Conservation (phyloP, 1,140 invertebrate genomes). For the Hesperophylax magnus region DNA sequence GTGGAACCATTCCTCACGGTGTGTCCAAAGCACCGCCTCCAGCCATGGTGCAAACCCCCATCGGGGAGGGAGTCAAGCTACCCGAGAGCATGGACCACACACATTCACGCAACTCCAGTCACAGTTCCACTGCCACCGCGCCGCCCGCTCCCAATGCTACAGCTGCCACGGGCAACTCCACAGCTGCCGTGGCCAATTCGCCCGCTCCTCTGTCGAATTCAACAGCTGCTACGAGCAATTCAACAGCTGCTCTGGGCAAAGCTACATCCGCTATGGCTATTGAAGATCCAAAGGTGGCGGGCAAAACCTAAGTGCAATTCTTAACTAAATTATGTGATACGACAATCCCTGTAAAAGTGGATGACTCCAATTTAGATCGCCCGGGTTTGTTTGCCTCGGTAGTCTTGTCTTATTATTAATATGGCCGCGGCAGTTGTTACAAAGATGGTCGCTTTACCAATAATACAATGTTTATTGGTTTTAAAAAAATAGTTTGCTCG, state of each 20-base stretch:
- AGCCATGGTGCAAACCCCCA: conserved; percentile 54
- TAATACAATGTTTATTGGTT: too few species aligned
- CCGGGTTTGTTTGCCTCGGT: background rate
- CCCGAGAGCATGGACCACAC: conserved; percentile 52
- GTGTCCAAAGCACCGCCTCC: conserved; percentile 56
- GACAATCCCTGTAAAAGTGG: conserved; percentile 40
- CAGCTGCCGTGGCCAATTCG: background rate
- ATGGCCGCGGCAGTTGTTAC: too few species aligned
- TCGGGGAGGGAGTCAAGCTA: conserved; percentile 53
- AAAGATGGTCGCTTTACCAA: too few species aligned
- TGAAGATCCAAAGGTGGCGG: background rate
- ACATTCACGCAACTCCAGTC: conserved; percentile 52
- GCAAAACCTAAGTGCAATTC: conserved; percentile 55
- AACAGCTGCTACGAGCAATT: too few species aligned
- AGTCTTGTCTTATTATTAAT: conserved; percentile 14
- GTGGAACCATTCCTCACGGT: conserved; percentile 57
- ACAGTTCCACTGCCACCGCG: conserved; percentile 46
- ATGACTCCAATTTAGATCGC: conserved; percentile 3
- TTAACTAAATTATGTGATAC: conserved; percentile 40
- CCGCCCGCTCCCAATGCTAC: conserved; percentile 9
- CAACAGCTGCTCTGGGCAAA: too few species aligned
- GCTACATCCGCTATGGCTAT: too few species aligned
- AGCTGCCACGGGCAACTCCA: background rate
- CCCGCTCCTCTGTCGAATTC: too few species aligned
- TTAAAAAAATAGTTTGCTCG: too few species aligned